phyloP scores from a whole-genome alignment of 2,113 vertebrate genomes.

The Numida meleagris region DNA sequence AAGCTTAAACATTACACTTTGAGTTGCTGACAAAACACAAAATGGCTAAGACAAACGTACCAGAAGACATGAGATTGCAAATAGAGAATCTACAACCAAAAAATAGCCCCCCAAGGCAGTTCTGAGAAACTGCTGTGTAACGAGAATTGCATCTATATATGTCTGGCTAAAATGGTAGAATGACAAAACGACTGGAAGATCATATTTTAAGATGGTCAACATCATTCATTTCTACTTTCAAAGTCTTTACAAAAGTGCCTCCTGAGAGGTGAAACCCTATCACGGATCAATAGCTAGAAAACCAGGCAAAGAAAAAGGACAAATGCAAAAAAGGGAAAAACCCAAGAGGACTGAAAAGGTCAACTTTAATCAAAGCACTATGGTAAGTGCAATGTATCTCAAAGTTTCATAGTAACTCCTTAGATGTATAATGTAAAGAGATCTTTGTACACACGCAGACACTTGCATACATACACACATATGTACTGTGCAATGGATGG shows the following conservation, averaged over 20 bases:
- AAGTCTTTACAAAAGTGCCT: conserved; percentile 15
- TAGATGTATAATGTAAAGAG: background rate
- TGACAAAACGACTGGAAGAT: conserved; percentile 13
- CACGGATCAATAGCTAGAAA: conserved; percentile 24
- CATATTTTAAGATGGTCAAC: background rate
- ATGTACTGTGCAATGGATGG: background rate
- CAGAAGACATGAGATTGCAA: background rate
- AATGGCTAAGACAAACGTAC: background rate
- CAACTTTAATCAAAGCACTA: conserved; percentile 11
- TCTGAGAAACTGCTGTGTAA: background rate
- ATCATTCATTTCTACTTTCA: background rate
- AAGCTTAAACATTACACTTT: background rate
- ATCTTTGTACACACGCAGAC: background rate
- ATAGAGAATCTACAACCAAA: background rate
- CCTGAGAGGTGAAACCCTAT: background rate
- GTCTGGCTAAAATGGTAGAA: background rate
- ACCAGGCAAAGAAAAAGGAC: conserved; percentile 5
- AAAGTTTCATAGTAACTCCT: background rate
- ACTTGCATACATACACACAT: fast-evolving
- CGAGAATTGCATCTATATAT: background rate
- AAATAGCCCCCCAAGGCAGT: background rate
- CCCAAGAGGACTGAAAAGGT: conserved; percentile 19
- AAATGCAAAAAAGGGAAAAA: background rate
- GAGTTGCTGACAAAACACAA: background rate
- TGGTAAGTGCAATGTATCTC: background rate